phyloP scores from a whole-genome alignment of 1,140 invertebrate genomes.

The Babylonia areolata region DNA sequence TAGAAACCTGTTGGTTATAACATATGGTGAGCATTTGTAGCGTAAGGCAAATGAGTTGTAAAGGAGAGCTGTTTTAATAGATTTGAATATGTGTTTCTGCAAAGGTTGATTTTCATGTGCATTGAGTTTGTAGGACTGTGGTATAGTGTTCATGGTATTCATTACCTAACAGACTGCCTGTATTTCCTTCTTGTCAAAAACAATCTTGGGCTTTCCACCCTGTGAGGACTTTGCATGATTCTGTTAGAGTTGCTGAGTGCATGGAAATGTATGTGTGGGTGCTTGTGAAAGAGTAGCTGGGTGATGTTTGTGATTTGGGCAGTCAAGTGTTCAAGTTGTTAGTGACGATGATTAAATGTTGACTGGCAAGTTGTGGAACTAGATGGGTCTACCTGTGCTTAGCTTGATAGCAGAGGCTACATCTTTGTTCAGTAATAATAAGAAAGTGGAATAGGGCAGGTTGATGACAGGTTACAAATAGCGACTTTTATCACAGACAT shows the following conservation, averaged over 20 bases:
- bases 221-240: neutral
- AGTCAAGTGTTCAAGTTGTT: no score
- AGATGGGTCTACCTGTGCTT: no score
- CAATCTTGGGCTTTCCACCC: neutral
- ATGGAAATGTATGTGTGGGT: neutral
- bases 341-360: no score
- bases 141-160: neutral
- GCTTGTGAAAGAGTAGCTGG: neutral
- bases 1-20: neutral
- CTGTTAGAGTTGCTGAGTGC: neutral
- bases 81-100: neutral
- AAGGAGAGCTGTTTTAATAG: neutral
- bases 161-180: neutral
- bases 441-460: no score
- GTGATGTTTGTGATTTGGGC: no score
- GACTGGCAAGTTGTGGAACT: no score
- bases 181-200: neutral
- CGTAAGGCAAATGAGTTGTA: neutral
- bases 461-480: no score
- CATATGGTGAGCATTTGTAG: no score
- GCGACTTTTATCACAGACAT: no score
- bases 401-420: no score
- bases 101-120: neutral
- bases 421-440: no score
- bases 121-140: neutral